Evolutionary conservation across 2,888 invertebrate species (phyloP), one percentile per base, ranked within the genome.

Genomic region (Tachina lurida): DNA sequence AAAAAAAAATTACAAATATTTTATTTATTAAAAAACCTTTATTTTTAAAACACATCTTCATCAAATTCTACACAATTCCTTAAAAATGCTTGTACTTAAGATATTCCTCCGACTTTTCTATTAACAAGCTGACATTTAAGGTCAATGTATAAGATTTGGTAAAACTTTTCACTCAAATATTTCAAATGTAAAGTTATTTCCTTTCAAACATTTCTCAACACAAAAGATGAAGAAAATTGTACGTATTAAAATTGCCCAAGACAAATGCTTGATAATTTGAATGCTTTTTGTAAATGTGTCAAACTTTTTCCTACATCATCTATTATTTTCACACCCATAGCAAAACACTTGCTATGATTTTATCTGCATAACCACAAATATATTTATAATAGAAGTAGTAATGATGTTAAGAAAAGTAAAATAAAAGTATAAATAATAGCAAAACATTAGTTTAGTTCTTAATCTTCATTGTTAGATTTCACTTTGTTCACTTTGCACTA

Each of bases 221-320:
- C n/a, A 43, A 39, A 31, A 52, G 22, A 52, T n/a, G 8, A 31
- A 43, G 73, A 67, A 70, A 31, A 7, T 65, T 83, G 41, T 31
- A 31, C 3, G 22, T 31, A 31, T 70, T 17, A 58, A 84, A 75
- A 79, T 71, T 75, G 70, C 58, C 63, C 63, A 74, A 65, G 79
- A 84, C 74, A 84, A 79, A 84, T 79, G 74, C 60, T 45, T 65
- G 65, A 84, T 84, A 79, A 84, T 84, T 84, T 79, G 79, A 79
- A 79, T 84, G 43, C 75, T 43, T 75, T 79, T 63, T 60, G 31
- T 75, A 79, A 52, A 79, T 79, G 79, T 79, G 84, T 60, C 84
- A 84, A 71, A 58, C 52, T 84, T 84, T 75, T 70, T 70, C 17
- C 49, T 15, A 3, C 41, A 47, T 70, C 79, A 75, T 71, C 17